Base-by-base conservation (phyloP, 2,113 vertebrate genomes). In the Plectropomus leopardus region DNA sequence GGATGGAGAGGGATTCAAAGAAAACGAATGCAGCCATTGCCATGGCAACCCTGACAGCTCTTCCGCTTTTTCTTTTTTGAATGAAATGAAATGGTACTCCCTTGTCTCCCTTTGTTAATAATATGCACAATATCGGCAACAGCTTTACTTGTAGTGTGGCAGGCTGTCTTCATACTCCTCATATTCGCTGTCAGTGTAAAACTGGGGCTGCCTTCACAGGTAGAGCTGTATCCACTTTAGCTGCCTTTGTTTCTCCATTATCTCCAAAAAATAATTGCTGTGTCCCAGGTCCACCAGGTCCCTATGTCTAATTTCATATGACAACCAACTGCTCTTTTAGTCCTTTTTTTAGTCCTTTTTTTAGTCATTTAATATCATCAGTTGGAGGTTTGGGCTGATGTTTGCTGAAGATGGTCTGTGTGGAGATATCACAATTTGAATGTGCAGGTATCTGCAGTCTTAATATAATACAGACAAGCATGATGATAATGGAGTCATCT, bases 41-140 rank as follows among this genome's bases (percentile, higher is more conserved):
- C 73, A 87, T 88, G 82, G 88, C 73, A 92, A 90, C 86, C 24
- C 13, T 57, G 55, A 68, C 73, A 74, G 61, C 72, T 70, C 72
- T 76, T 73, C 36, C 60, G 32, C 16, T 70, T 77, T 32, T 72
- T 84, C 61, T 84, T 63, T 84, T 70, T 86, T 78, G 26, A 74
- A 76, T 81, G 42, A 72, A 80, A 85, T 85, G 14, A 86, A 88
- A 77, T 44, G 5, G 68, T 71, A 48, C 50, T 84, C 50, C 55
- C 51, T 50, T 78, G 63, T 76, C 72, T 91, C 47, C n/a, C 48
- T 84, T 78, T 84, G 57, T 86, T 85, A 86, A 83, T 85, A 85
- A 78, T 14, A 59, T 51, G 24, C 76, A 75, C 67, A 19, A 55
- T 88, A 71, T 85, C 58, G 30, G 59, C 63, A 80, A n/a, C 32